phyloP scores from a whole-genome alignment of 23 tunicate species.

The Ascidia mentula region DNA sequence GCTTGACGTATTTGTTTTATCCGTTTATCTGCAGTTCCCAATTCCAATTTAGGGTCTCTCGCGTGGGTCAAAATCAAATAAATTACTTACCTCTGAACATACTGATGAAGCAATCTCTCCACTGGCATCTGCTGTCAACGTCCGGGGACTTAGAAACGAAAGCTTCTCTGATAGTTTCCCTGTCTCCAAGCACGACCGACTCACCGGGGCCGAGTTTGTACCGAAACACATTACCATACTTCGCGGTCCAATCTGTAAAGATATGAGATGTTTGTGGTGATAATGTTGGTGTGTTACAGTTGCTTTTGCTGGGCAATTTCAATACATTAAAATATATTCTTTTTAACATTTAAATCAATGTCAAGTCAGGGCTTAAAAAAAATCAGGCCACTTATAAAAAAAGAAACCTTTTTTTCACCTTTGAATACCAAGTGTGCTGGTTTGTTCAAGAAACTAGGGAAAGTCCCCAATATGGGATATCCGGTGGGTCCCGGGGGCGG shows the following conservation, averaged over 20 bases:
- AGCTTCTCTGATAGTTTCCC: slow-evolving; percentile 58
- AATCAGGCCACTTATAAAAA: too few relatives aligned
- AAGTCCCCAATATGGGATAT: slow-evolving; percentile 74
- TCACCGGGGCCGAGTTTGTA: slow-evolving; percentile 45
- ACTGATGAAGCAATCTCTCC: slow-evolving; percentile 81
- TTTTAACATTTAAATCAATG: too few relatives aligned
- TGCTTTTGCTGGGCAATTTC: too few relatives aligned
- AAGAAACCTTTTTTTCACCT: slow-evolving; percentile 25
- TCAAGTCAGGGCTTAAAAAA: too few relatives aligned
- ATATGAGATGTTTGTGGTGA: neutral
- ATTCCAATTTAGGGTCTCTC: too few relatives aligned
- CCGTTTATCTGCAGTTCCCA: too few relatives aligned
- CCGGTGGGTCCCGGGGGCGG: slow-evolving; percentile 94
- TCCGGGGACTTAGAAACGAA: slow-evolving; percentile 53
- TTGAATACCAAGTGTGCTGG: slow-evolving; percentile 66
- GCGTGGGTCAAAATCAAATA: too few relatives aligned
- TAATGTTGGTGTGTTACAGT: too few relatives aligned
- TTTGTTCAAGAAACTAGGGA: slow-evolving; percentile 48
- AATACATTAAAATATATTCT: too few relatives aligned
- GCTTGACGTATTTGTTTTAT: too few relatives aligned
- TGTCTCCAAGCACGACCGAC: slow-evolving; percentile 71
- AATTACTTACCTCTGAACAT: slow-evolving; percentile 83
- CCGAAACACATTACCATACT: slow-evolving; percentile 58
- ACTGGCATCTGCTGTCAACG: slow-evolving; percentile 71
- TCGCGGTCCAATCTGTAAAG: slow-evolving; percentile 69